Evolutionary conservation across 2,797 vertebrate species (phyloP).

Genomic region (Tragelaphus oryx): DNA sequence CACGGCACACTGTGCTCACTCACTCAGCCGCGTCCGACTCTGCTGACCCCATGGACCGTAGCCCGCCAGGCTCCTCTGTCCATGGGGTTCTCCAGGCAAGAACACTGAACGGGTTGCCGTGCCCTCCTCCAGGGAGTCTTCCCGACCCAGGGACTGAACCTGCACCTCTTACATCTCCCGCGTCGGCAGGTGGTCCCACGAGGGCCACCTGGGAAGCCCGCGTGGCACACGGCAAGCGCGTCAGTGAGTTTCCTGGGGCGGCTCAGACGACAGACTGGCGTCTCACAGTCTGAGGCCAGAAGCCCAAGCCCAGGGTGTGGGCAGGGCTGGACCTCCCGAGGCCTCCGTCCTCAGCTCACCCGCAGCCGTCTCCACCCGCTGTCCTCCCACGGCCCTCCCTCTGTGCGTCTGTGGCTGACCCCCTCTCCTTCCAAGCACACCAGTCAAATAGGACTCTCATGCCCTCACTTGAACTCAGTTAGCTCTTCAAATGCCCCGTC

Average conservation of each 20-base stretch:
- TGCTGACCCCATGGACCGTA: accelerated
- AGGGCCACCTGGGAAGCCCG: not conserved
- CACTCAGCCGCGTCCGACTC: not conserved
- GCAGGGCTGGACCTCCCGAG: not conserved
- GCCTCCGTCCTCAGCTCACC: not conserved
- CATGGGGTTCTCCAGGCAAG: not conserved
- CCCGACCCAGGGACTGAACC: not conserved
- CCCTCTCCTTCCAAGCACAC: not conserved
- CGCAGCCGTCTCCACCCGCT: accelerated
- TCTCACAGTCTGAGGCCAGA: not conserved
- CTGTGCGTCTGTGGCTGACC: not conserved
- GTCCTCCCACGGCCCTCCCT: not conserved
- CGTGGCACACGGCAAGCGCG: accelerated
- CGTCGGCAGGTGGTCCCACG: not conserved
- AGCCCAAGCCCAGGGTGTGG: not conserved
- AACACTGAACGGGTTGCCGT: accelerated
- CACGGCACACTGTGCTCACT: accelerated
- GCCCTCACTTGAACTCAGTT: not conserved
- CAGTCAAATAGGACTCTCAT: not conserved
- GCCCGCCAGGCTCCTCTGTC: not conserved
- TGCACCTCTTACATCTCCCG: accelerated
- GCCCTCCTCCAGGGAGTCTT: not conserved
- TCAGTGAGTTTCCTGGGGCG: not conserved
- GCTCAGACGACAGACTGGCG: not conserved
- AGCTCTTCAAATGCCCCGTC: not conserved